A percentile compares a stretch with the other conserved stretches of the same genome.
phyloP scores from a whole-genome alignment of 2,888 invertebrate species.

The Spisula solida region DNA sequence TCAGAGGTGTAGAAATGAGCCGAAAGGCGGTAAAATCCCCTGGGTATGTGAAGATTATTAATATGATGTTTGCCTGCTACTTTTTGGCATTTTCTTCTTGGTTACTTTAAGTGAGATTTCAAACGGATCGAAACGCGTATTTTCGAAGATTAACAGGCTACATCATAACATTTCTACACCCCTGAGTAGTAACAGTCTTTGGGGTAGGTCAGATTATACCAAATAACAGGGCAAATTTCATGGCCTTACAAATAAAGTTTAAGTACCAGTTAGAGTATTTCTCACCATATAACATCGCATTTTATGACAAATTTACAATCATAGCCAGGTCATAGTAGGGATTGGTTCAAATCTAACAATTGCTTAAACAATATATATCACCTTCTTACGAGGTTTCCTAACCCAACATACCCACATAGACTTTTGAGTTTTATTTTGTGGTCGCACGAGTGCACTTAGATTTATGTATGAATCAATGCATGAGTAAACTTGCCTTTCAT shows the following conservation, averaged over 20 bases:
- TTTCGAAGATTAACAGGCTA: too few relatives aligned
- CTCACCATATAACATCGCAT: background rate
- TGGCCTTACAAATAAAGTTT: background rate
- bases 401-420: background rate
- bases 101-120: too few relatives aligned
- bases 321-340: background rate
- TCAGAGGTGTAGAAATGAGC: too few relatives aligned
- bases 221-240: background rate
- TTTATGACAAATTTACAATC: slow-evolving; percentile 21
- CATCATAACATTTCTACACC: too few relatives aligned
- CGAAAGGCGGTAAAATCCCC: too few relatives aligned
- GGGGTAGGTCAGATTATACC: background rate
- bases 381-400: background rate
- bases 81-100: too few relatives aligned
- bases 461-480: too few relatives aligned
- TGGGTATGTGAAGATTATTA: too few relatives aligned
- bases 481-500: too few relatives aligned
- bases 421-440: background rate
- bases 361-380: background rate
- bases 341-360: background rate
- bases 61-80: too few relatives aligned
- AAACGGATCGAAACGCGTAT: too few relatives aligned
- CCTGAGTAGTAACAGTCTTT: background rate
- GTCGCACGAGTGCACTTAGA: background rate
- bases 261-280: background rate